Conservation (phyloP, 2,797 vertebrate species). For the Cephalopachus bancanus region DNA sequence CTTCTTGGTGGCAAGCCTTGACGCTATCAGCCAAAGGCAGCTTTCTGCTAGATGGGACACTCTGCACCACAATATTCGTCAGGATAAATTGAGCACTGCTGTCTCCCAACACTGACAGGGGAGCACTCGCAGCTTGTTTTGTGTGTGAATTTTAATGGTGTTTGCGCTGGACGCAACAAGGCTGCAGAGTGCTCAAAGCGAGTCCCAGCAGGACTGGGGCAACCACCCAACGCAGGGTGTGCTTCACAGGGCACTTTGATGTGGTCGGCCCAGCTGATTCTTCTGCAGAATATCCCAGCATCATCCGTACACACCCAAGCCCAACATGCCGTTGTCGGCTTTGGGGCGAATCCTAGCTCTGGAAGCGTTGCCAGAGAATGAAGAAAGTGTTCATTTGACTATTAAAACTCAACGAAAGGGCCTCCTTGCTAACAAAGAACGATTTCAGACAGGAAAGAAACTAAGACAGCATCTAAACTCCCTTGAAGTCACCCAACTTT, state of each 20-base stretch:
- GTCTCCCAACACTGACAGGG: fast-evolving
- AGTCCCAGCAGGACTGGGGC: not conserved
- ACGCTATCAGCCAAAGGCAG: fast-evolving
- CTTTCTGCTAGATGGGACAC: no score
- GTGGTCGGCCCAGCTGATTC: not conserved
- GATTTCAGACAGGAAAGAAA: constrained; percentile 42
- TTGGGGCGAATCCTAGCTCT: not conserved
- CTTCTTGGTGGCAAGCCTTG: not conserved
- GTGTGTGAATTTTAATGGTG: fast-evolving
- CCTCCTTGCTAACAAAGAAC: constrained; percentile 50
- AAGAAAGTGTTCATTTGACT: constrained; percentile 6
- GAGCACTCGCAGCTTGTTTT: not conserved
- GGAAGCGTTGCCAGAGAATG: constrained; percentile 49
- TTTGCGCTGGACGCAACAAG: not conserved
- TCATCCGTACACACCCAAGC: not conserved
- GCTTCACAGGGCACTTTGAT: constrained; percentile 16
- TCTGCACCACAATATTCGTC: not conserved
- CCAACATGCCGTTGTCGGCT: not conserved
- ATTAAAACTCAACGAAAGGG: constrained; percentile 56
- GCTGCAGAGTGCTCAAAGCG: not conserved
- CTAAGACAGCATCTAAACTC: not conserved
- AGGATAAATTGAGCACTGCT: fast-evolving
- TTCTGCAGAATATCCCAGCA: not conserved
- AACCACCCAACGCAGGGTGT: fast-evolving
- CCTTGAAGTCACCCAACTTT: not conserved